A percentile compares a stretch with the other conserved stretches of the same genome.
phyloP scores from a whole-genome alignment of 2,888 invertebrate species.

The Brachylomia viminalis region DNA sequence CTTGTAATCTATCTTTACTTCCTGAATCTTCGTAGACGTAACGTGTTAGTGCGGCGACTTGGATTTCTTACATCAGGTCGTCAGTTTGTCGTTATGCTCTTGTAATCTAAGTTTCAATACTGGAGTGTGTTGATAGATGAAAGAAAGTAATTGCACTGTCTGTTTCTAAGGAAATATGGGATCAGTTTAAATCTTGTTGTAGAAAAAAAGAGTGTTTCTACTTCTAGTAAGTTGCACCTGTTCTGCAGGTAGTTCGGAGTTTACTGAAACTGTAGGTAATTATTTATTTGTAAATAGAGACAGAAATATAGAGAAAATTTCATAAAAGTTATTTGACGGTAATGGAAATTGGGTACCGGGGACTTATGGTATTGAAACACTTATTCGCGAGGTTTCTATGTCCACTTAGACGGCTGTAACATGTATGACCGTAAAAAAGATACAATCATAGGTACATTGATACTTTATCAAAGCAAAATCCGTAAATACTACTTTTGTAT shows the following conservation, averaged over 20 bases:
- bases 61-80: conserved; percentile 46
- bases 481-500: neutral
- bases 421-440: neutral
- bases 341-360: neutral
- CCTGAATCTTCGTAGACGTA: conserved; percentile 50
- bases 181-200: neutral
- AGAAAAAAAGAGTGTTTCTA: neutral
- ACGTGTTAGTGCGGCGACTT: conserved; percentile 16
- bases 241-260: neutral
- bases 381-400: neutral
- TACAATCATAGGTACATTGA: no score
- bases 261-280: neutral
- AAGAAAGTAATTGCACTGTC: conserved; percentile 23
- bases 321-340: no score
- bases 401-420: neutral
- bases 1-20: conserved; percentile 59
- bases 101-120: conserved; percentile 43
- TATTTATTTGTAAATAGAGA: no score
- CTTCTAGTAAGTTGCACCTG: neutral
- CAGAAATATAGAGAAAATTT: no score
- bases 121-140: neutral
- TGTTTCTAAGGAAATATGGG: conserved; percentile 1
- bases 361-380: neutral
- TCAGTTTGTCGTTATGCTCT: conserved; percentile 45
- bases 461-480: neutral